Evolutionary conservation across 2,113 vertebrate genomes (phyloP), one percentile per base, ranked within the genome.

Genomic region (Cygnus atratus): DNA sequence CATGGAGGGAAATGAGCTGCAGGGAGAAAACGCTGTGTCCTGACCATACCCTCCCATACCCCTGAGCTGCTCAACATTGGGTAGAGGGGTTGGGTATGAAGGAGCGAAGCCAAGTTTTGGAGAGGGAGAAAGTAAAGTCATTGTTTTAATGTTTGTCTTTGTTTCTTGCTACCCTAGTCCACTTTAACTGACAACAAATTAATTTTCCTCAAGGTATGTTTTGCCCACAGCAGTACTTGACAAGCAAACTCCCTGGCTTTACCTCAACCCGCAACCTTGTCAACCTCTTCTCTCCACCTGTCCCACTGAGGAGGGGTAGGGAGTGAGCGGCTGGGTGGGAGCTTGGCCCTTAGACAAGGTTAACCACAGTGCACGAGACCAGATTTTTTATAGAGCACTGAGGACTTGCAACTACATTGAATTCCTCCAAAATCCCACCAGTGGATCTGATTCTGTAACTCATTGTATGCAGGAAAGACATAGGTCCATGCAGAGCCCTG

Each of bases 11-110:
- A 63, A 63, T 37, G 15, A 63, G 62, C 37, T 41, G 37, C 25
- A 63, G 37, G 39, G 26, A 29, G 62, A 63, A 41, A 41, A 26
- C 7, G 7, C 61, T 18, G 15, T 11, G 16, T 41, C 26, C 37
- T 35, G 13, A 78, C 22, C 26, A 13, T 6, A 41, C 1, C 2
- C 29, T 8, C 28, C 84, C 63, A 35, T 31, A 1, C 0, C 12
- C 5, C 75, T 22, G 33, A 1, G 2, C 31, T 50, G 22, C 26
- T 85, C 3, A 0, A 11, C 31, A 15, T 17, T 0, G 4, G 3
- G 7, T 31, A 50, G 22, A 58, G 50, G 52, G 26, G 28, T 41
- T 41, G 26, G 37, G 83, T 72, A 9, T 6, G 50, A 52, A 91
- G 21, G 17, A 80, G 8, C 29, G 29, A 84, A 84, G 26, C 48